Evolutionary conservation across 1,140 invertebrate species (phyloP), one percentile per base, ranked within the genome.

Genomic region (Drosophila guanche): DNA sequence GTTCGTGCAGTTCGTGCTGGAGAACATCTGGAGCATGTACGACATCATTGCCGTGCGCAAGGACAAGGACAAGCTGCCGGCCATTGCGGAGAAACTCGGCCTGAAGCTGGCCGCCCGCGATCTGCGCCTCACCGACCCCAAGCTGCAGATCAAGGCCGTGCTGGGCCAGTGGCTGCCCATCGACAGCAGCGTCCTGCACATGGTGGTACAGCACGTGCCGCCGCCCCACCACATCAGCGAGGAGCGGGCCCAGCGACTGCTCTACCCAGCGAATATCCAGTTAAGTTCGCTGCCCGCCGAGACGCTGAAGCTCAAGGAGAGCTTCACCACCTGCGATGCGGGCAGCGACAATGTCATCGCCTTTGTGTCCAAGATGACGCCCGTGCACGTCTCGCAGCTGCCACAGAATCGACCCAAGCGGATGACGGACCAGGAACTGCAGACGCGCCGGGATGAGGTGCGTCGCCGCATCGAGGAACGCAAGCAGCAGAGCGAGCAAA

Each of bases 1-100:
- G 63, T 99, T 99, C 93, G 98, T 99, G 8, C 97, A 99, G 92
- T 93, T 99, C 48, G 95, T 99, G 54, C 92, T 99, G 52, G 97
- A 99, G 79, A 99, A 98, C 76, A 93, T 99, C 37, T 99, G 98
- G 96, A 93, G 95, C 63, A 91, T 99, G 37, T 99, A 99, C 92
- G 96, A 99, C 55, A 96, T 95, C 5, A 93, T 98, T 60, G 93
- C 94, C 33, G 84, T 95, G 47, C 92, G 95, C 70, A 96, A 95
- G 93, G 97, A 99, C 76, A 96, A 95, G 90, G 94, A 95, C 25
- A 96, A 96, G 92, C 92, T 96, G 2, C 93, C 94, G n/a, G 94
- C 94, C 3, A 98, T 99, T 75, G 94, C 96, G 2, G 94, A 95
- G 48, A 97, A 96, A 80, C 92, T 99, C 45, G 95, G 95, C 52